phyloP scores from a whole-genome alignment of 1,140 invertebrate genomes.

The Thereuonema tuberculata region DNA sequence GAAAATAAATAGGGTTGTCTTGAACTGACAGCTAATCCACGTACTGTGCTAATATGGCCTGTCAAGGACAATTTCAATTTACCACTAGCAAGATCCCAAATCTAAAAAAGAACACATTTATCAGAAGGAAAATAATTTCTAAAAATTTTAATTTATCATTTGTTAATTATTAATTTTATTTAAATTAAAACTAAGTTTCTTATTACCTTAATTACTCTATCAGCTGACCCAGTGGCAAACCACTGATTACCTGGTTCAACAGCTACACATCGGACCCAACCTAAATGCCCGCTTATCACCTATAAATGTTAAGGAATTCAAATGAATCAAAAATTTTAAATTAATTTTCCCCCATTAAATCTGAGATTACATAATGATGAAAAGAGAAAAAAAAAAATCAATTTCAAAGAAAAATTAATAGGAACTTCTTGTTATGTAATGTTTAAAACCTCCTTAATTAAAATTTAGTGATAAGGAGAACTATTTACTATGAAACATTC shows the following conservation, averaged over 20 bases:
- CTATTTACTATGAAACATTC: too few relatives aligned
- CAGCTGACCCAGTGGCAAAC: conserved; percentile 85
- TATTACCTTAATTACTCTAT: conserved; percentile 85
- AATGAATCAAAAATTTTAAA: conserved; percentile 5
- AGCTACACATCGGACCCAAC: conserved; percentile 94
- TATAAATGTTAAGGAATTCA: conserved; percentile 15
- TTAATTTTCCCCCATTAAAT: neutral
- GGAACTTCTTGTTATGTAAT: too few relatives aligned
- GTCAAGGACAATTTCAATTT: conserved; percentile 93
- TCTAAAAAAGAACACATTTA: conserved; percentile 36
- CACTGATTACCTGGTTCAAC: conserved; percentile 97
- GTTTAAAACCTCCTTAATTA: too few relatives aligned
- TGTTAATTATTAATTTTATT: conserved; percentile 2
- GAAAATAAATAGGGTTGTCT: conserved; percentile 97
- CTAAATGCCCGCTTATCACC: conserved; percentile 91
- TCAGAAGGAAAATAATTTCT: neutral
- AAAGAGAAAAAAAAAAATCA: too few relatives aligned
- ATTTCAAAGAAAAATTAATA: conserved; percentile 4
- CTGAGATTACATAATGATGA: conserved; percentile 3
- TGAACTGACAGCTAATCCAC: conserved; percentile 83
- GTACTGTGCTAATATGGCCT: conserved; percentile 93
- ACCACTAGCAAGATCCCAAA: conserved; percentile 95
- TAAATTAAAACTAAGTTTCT: neutral
- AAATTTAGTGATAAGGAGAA: too few relatives aligned
- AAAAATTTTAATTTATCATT: too few relatives aligned